A percentile compares a stretch with the other conserved stretches of the same genome.
Evolutionary conservation across 2,113 vertebrate genomes (phyloP).

Genomic region (Microcebus tavaratra): DNA sequence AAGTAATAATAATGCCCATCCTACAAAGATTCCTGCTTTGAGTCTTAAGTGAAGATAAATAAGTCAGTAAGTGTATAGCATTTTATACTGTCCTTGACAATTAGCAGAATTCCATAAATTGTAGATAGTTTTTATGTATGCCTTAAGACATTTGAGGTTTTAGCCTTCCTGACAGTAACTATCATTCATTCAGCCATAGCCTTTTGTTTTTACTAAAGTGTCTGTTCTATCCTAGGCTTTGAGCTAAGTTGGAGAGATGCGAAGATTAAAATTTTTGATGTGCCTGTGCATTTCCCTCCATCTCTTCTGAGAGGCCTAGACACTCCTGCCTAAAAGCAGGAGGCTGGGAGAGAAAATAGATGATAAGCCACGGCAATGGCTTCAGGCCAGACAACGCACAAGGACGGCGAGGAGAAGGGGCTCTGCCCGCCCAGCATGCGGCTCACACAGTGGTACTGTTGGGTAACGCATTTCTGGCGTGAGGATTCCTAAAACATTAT

Average conservation of each 20-base stretch:
- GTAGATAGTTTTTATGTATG: neutral
- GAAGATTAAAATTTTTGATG: neutral
- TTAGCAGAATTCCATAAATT: neutral
- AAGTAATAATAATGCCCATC: neutral
- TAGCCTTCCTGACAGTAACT: neutral
- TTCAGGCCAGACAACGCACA: neutral
- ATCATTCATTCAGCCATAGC: neutral
- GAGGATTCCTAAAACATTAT: neutral
- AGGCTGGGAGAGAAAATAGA: neutral
- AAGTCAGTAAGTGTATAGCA: neutral
- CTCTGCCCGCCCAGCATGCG: accelerated
- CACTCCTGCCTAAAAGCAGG: neutral
- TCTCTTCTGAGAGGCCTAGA: neutral
- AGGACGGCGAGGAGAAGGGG: neutral
- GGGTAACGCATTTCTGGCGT: too few relatives aligned
- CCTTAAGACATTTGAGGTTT: neutral
- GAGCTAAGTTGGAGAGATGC: neutral
- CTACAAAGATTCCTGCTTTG: neutral
- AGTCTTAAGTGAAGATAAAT: neutral
- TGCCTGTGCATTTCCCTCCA: neutral
- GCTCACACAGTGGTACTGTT: neutral
- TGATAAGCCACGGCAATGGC: neutral
- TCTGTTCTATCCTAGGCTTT: neutral
- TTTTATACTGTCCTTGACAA: neutral
- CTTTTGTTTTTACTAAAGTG: neutral